These are phyloP conservation scores for Perodicticus potto DNA, from an alignment of 2,797 vertebrate genomes.

Conservation along the genomic window DNA sequence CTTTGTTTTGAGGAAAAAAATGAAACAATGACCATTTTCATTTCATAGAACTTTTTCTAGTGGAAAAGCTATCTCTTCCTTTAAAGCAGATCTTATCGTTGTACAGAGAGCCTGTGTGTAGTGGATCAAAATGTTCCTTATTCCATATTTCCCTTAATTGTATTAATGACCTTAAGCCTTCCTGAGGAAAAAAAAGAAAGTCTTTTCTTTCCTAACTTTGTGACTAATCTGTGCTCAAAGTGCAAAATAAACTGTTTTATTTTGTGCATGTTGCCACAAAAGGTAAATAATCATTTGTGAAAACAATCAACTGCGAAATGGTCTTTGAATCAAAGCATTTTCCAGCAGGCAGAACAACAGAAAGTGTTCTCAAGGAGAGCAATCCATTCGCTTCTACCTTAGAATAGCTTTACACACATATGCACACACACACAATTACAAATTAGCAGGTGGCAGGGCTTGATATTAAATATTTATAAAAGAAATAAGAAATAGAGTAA, in stretches of 20 bases:
- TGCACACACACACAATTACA: neutral
- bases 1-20: neutral
- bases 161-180: conserved; percentile 80
- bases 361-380: neutral
- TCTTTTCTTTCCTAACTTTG: conserved; percentile 72
- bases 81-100: conserved; percentile 59
- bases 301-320: conserved; percentile 57
- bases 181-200: conserved; percentile 82
- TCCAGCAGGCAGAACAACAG: conserved; percentile 26
- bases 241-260: conserved; percentile 70
- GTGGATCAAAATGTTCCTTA: conserved; percentile 69
- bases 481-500: neutral
- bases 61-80: neutral
- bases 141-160: conserved; percentile 78
- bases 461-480: neutral
- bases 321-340: conserved; percentile 64
- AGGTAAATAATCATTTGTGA: conserved; percentile 55
- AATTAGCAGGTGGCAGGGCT: neutral
- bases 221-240: conserved; percentile 82
- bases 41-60: conserved; percentile 34
- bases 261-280: conserved; percentile 33
- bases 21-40: neutral
- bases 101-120: conserved; percentile 59
- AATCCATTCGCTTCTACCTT: neutral
- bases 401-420: neutral